Base-by-base conservation (phyloP, 2,888 invertebrate genomes). In the Ophion slaviceki region DNA sequence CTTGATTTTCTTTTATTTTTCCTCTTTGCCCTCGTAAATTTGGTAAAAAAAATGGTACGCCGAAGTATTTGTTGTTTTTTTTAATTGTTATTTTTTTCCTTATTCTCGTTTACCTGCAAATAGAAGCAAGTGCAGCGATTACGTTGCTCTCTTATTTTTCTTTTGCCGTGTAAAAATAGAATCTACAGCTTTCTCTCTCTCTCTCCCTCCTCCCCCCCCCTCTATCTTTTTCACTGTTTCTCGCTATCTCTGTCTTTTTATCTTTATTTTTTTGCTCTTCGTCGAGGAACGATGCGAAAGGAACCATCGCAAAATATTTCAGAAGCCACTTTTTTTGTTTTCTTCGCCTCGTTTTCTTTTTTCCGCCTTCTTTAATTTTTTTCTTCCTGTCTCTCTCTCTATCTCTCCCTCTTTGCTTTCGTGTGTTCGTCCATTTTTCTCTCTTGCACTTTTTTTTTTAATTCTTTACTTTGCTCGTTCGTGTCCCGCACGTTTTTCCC, bases 111-210 rank as follows among this genome's bases (percentile, higher is more conserved):
- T 79, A 80, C 74, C 86, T 84, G 86, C 88, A 88, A 87, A 91
- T 90, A 89, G 88, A 91, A 90, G 87, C 87, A 85, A 88, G 87
- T 88, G 86, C 84, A 86, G 85, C 88, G 84, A 83, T 86, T 86
- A 84, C 61, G 64, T 80, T 80, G 72, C 78, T 70, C 72, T 82
- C 74, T 40, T 75, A 68, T 85, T 87, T 86, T 80, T 74, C 62
- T 47, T 80, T 78, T 84, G 86, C 87, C 82, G 85, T 92, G 90
- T 86, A 91, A 91, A 92, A 92, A 91, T 92, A 91, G 87, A 90
- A 90, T 89, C 87, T 88, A 88, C 84, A 75, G 80, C 86, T 88
- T 88, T 87, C 82, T 84, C 28, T 57, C 64, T n/a, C 40, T 28
- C 64, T n/a, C 40, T 28, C 68, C 47, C 36, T 68, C 45, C 40